phyloP scores from a whole-genome alignment of 2,797 vertebrate species.

The Austrolebias charrua region DNA sequence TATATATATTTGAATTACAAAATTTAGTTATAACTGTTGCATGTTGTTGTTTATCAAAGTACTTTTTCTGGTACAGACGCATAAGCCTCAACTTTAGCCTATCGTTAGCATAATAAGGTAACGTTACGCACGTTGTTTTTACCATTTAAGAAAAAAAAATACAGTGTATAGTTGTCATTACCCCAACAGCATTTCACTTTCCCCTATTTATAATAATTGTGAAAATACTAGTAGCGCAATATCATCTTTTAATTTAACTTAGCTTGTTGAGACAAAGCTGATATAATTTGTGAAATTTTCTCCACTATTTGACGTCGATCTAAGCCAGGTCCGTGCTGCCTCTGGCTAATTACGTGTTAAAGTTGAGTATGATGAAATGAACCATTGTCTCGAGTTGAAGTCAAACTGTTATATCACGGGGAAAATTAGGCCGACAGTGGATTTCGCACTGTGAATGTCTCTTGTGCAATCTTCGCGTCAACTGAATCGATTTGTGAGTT shows the following conservation, averaged over 20 bases:
- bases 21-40: fast-evolving
- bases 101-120: background rate
- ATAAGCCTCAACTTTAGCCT: background rate
- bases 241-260: background rate
- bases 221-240: background rate
- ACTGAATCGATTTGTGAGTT: background rate
- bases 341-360: fast-evolving
- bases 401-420: background rate
- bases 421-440: background rate
- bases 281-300: background rate
- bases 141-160: background rate
- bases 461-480: background rate
- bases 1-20: background rate
- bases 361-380: background rate
- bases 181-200: too few relatives aligned
- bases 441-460: background rate
- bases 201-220: background rate
- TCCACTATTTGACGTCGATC: too few relatives aligned
- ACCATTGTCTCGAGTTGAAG: background rate
- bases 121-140: constrained; percentile 11
- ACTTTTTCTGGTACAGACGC: too few relatives aligned
- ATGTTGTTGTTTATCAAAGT: background rate
- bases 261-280: constrained; percentile 2
- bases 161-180: background rate
- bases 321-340: background rate